Conservation (phyloP, 1,140 invertebrate species). For the Goniozus legneri region DNA sequence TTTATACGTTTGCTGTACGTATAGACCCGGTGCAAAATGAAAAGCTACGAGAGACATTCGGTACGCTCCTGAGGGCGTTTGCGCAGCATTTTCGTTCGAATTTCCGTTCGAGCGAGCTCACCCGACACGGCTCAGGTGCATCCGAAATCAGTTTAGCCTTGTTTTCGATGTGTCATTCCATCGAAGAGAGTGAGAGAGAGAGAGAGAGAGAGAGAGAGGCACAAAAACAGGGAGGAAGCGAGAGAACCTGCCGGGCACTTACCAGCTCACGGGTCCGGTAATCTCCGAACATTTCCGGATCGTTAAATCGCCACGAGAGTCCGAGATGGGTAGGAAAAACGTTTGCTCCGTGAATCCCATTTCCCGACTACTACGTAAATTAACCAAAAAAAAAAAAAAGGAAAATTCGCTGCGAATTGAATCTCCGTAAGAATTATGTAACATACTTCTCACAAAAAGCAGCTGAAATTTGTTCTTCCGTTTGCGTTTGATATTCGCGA, state of each 20-base stretch:
- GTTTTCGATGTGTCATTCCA: conserved; percentile 17
- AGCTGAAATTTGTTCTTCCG: no score
- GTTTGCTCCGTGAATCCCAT: no score
- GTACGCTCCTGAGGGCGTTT: conserved; percentile 8
- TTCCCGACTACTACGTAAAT: no score
- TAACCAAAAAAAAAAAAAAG: no score
- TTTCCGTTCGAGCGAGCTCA: no score
- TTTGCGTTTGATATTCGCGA: no score
- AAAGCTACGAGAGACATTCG: conserved; percentile 14
- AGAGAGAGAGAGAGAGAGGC: neutral
- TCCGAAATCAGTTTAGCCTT: conserved; percentile 11
- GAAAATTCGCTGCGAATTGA: no score
- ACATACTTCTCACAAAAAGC: no score
- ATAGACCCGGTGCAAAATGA: conserved; percentile 9
- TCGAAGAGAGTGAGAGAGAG: conserved; percentile 16
- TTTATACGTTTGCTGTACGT: conserved; percentile 4
- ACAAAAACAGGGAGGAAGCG: conserved; percentile 6
- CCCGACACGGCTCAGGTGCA: no score
- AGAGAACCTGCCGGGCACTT: conserved; percentile 15
- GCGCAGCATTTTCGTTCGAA: conserved; percentile 1
- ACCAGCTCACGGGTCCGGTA: conserved; percentile 21
- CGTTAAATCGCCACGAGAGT: no score
- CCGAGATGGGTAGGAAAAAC: no score
- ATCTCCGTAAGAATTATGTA: no score
- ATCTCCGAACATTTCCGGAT: conserved; percentile 26